phyloP scores from a whole-genome alignment of 2,797 vertebrate genomes.

The Psittacula echo region DNA sequence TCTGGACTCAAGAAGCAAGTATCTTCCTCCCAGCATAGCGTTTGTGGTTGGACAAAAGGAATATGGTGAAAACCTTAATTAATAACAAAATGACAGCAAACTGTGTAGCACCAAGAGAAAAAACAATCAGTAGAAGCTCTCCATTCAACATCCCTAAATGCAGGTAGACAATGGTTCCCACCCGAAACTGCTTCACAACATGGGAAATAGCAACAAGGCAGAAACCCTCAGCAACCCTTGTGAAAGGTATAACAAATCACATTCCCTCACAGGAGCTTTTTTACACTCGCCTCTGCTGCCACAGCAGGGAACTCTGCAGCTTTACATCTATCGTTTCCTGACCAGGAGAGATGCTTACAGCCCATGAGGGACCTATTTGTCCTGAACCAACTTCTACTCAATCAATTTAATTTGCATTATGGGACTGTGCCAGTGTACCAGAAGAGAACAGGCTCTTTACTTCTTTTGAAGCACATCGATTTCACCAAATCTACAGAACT shows the following conservation, averaged over 20 bases:
- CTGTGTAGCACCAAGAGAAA: background rate
- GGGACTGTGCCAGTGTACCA: background rate
- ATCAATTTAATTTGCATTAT: constrained; percentile 9
- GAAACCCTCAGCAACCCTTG: background rate
- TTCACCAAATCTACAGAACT: background rate
- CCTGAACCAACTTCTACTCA: background rate
- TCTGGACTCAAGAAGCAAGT: background rate
- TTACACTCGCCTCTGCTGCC: background rate
- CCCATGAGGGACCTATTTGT: background rate
- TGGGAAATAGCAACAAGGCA: background rate
- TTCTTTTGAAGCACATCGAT: background rate
- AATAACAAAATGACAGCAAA: background rate
- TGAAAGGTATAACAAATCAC: background rate
- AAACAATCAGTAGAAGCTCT: background rate
- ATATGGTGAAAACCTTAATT: background rate
- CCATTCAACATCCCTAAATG: background rate
- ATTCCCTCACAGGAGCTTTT: background rate
- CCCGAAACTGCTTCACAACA: background rate
- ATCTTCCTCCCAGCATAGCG: background rate
- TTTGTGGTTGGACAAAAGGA: background rate
- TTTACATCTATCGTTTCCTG: background rate
- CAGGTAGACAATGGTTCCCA: background rate
- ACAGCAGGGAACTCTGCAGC: background rate
- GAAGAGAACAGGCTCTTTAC: background rate
- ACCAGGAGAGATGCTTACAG: background rate